phyloP scores from a whole-genome alignment of 2,113 vertebrate genomes.

The Antidorcas marsupialis region DNA sequence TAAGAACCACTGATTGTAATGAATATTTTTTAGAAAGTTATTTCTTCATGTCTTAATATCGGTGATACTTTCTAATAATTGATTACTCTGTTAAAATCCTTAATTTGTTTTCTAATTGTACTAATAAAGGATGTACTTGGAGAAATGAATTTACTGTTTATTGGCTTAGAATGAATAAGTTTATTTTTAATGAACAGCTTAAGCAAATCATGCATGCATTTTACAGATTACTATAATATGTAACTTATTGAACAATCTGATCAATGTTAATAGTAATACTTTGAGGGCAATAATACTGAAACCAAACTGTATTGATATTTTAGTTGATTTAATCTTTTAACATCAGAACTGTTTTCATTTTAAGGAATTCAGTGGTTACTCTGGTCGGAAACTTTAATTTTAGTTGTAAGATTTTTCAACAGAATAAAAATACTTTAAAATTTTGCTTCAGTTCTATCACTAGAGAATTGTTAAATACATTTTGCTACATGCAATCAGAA shows the following conservation, averaged over 20 bases:
- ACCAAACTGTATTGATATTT: not conserved
- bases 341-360: not conserved
- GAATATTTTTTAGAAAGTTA: not conserved
- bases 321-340: not conserved
- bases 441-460: not conserved
- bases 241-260: not conserved
- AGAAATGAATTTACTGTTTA: not conserved
- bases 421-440: not conserved
- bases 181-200: not conserved
- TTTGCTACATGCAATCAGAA: not conserved
- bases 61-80: not conserved
- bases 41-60: not conserved
- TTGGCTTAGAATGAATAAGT: not conserved
- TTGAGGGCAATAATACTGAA: not conserved
- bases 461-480: not conserved
- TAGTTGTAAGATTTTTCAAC: not conserved
- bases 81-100: not conserved
- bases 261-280: not conserved
- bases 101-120: not conserved
- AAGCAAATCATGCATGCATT: not conserved
- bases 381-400: not conserved
- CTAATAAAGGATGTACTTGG: not conserved
- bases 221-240: not conserved
- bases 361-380: not conserved
- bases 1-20: not conserved